Evolutionary conservation across 64 coral and sea anemone genomes (phyloP).

Genomic region (Cladopsammia gracilis): DNA sequence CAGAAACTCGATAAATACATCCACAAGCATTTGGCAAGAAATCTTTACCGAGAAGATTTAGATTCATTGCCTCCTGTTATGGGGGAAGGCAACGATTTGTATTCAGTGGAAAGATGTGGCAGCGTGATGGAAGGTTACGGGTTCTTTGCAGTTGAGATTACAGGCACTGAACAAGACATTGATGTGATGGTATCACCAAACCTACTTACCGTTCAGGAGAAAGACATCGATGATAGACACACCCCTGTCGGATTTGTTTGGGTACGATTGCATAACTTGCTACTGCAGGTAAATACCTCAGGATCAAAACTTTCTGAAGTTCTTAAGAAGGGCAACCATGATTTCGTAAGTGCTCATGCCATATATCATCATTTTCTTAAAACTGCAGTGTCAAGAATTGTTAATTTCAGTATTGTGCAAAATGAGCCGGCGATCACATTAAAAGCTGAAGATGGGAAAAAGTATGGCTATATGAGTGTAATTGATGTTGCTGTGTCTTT

Average conservation of each 20-base stretch:
- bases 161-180: conserved; percentile 43
- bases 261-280: background rate
- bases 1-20: conserved; percentile 16
- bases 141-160: conserved; percentile 30
- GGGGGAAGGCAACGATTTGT: conserved; percentile 16
- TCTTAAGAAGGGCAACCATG: background rate
- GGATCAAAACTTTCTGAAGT: background rate
- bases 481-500: conserved; percentile 13
- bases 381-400: background rate
- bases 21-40: conserved; percentile 12
- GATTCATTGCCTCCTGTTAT: conserved; percentile 17
- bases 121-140: conserved; percentile 36
- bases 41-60: conserved; percentile 43
- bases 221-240: conserved; percentile 10
- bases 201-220: background rate
- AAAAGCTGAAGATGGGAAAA: background rate
- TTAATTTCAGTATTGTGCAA: background rate
- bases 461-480: conserved; percentile 19
- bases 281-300: background rate
- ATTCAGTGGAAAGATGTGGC: conserved; percentile 16
- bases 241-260: conserved; percentile 9
- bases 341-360: conserved; percentile 14
- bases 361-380: conserved; percentile 9
- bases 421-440: conserved; percentile 26
- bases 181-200: conserved; percentile 35